Base-by-base conservation (phyloP, 2,797 vertebrate genomes). In the Ctenopoma multispine region DNA sequence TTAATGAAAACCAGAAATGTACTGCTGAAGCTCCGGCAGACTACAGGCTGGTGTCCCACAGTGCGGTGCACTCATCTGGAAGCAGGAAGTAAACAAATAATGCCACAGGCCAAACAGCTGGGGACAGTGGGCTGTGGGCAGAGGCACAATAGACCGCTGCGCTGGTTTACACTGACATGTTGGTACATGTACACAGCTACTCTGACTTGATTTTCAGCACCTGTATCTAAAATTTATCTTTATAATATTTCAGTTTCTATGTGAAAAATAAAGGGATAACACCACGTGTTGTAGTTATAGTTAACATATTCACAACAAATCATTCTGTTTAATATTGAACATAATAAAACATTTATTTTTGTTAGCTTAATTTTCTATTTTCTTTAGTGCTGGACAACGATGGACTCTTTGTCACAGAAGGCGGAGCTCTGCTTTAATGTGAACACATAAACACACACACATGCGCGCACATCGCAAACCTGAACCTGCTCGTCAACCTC, bases 11-110 rank as follows among this genome's bases (percentile, higher is more conserved):
- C 27, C 57, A 66, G 55, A 24, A 24, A 73, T 44, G 59, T 49
- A 38, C 57, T 69, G 77, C 68, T 31, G 57, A 53, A 41, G n/a
- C 23, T 58, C 48, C 66, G 61, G 77, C 81, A 65, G 62, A 59
- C 79, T 62, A 75, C 70, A 41, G 23, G 73, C 63, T 72, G 81
- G 63, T 73, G 61, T 85, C 86, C 78, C 67, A 86, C 84, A 56
- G 78, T 74, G 81, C 67, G 29, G 65, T 51, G 75, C 78, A 68
- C 79, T 90, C 81, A 74, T 80, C 75, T 80, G 78, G 82, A 81
- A 75, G 75, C 65, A 53, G 72, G 80, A 85, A 86, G 77, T 85
- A 87, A 88, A 90, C 87, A 91, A 90, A 92, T 85, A 91, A 80
- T 73, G 82, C 88, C 78, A 81, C 41, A 56, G 77, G 83, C 69